phyloP scores from a whole-genome alignment of 1,140 invertebrate species.

The Zaprionus davidi region DNA sequence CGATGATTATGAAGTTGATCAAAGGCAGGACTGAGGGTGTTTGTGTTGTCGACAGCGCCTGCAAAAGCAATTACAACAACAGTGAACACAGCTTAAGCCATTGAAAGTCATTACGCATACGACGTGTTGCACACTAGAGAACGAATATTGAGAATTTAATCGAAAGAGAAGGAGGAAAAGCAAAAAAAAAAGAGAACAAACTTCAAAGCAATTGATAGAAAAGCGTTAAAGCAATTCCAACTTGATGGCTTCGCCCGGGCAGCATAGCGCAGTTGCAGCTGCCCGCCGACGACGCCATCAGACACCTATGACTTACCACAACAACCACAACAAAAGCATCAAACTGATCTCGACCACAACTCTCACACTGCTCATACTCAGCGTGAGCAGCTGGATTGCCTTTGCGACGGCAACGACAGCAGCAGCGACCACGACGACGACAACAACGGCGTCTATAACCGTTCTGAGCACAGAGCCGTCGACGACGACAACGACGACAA shows the following conservation, averaged over 20 bases:
- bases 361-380: constrained; percentile 65
- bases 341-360: constrained; percentile 75
- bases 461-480: constrained; percentile 17
- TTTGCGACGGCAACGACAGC: constrained; percentile 54
- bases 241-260: constrained; percentile 66
- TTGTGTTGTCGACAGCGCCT: constrained; percentile 19
- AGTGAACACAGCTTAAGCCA: constrained; percentile 9
- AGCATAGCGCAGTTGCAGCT: constrained; percentile 48
- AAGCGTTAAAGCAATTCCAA: constrained; percentile 25
- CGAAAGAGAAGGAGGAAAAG: background rate
- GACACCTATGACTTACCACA: constrained; percentile 20
- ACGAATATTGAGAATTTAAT: background rate
- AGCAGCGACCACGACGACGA: background rate
- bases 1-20: constrained; percentile 35
- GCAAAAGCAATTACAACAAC: constrained; percentile 19
- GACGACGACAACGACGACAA: constrained; percentile 21
- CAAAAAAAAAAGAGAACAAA: constrained; percentile 11
- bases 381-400: constrained; percentile 71
- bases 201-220: constrained; percentile 7
- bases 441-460: background rate
- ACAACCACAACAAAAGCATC: constrained; percentile 28
- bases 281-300: constrained; percentile 58
- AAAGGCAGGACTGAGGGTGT: constrained; percentile 40
- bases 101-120: constrained; percentile 39
- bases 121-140: constrained; percentile 36